A percentile compares a stretch with the other conserved stretches of the same genome.
phyloP scores from a whole-genome alignment of 2,113 vertebrate genomes.

The Tragelaphus scriptus region DNA sequence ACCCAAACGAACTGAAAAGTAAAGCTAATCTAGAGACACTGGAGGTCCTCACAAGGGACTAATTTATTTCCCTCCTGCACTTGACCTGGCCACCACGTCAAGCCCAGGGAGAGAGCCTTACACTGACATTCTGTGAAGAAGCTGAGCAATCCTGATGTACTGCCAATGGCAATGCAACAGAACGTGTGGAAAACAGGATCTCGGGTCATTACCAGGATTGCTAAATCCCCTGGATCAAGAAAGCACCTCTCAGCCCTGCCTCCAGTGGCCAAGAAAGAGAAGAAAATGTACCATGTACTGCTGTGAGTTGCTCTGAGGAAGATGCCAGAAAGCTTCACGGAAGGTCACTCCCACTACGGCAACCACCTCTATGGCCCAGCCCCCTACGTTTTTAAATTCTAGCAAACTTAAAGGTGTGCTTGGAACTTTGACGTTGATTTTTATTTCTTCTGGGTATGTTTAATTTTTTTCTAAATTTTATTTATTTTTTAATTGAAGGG shows the following conservation, averaged over 20 bases:
- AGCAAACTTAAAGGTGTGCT: background rate
- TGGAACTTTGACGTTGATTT: background rate
- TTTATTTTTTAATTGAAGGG: background rate
- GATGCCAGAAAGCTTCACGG: background rate
- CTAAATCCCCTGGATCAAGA: background rate
- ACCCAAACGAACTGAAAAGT: background rate
- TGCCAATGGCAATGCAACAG: background rate
- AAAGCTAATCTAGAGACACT: background rate
- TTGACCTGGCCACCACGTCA: background rate
- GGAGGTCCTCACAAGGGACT: background rate
- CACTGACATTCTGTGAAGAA: background rate
- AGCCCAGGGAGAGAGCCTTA: background rate
- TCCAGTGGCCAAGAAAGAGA: background rate
- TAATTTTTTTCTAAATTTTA: background rate
- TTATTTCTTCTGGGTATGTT: background rate
- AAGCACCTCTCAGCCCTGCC: background rate
- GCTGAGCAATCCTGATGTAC: background rate
- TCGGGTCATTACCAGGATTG: background rate
- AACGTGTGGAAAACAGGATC: background rate
- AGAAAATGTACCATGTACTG: background rate
- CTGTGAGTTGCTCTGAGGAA: background rate
- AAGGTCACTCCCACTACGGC: background rate
- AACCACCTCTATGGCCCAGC: background rate
- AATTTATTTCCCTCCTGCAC: background rate
- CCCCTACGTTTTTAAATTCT: background rate